phyloP scores from a whole-genome alignment of 2,888 invertebrate species.

The Philaethria dido region DNA sequence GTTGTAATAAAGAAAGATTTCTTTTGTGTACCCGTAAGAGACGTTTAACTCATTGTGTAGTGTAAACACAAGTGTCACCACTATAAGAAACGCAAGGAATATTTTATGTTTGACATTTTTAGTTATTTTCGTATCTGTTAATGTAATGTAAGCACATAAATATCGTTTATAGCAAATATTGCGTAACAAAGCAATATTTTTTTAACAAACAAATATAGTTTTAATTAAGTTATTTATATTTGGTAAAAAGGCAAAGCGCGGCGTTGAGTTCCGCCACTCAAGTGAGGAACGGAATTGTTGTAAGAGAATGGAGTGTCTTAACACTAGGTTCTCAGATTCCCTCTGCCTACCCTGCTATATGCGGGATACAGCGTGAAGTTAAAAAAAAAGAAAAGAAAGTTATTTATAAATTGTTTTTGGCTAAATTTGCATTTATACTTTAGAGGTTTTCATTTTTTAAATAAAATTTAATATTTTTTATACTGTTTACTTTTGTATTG shows the following conservation, averaged over 20 bases:
- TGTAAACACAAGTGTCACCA: conserved; percentile 1
- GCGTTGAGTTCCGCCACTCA: no score
- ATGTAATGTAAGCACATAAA: not conserved
- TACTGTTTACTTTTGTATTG: no score
- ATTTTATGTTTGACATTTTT: not conserved
- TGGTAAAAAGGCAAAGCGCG: no score
- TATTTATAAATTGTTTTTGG: not conserved
- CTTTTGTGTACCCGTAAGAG: not conserved
- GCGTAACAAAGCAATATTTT: no score
- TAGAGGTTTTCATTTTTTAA: not conserved
- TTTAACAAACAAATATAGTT: no score
- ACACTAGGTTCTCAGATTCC: no score
- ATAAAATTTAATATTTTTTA: no score
- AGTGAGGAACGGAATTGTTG: no score
- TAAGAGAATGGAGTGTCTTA: no score
- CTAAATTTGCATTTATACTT: conserved; percentile 15
- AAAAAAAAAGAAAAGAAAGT: not conserved
- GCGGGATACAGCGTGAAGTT: no score
- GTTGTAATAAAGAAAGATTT: not conserved
- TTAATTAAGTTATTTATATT: no score
- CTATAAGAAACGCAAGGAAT: not conserved
- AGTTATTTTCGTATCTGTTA: not conserved
- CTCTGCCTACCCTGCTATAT: no score
- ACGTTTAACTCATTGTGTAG: not conserved
- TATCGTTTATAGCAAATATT: not conserved